Evolutionary conservation across 2,797 vertebrate genomes (phyloP).

Genomic region (Acrossocheilus fasciatus): DNA sequence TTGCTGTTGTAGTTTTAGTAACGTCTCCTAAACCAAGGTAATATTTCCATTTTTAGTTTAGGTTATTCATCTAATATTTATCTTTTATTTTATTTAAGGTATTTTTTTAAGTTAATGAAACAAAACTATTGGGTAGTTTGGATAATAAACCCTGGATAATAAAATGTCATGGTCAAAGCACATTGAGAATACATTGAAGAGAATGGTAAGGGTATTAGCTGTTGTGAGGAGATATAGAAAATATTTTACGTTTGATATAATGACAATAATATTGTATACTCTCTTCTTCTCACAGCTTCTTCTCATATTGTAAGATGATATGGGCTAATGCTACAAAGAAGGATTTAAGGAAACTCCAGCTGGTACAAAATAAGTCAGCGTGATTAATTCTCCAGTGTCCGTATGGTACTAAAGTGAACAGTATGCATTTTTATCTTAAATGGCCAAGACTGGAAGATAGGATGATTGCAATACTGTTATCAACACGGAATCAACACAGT

Average conservation of each 20-base stretch:
- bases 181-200: background rate
- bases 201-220: no score
- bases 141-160: no score
- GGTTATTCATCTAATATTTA: background rate
- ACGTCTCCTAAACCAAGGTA: no score
- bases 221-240: no score
- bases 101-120: background rate
- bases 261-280: background rate
- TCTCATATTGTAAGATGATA: background rate
- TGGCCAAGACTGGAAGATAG: no score
- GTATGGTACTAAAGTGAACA: background rate
- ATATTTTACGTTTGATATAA: no score
- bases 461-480: no score
- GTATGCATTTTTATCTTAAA: no score
- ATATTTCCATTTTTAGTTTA: background rate
- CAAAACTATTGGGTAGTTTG: no score
- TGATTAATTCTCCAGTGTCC: background rate
- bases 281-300: background rate
- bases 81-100: background rate
- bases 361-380: background rate
- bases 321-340: background rate
- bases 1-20: background rate
- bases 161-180: conserved; percentile 24
- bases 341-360: background rate
- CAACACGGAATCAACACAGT: no score